These are phyloP conservation scores for Glomeris marginata DNA, from an alignment of 2,888 invertebrate species.

Conservation along the genomic window DNA sequence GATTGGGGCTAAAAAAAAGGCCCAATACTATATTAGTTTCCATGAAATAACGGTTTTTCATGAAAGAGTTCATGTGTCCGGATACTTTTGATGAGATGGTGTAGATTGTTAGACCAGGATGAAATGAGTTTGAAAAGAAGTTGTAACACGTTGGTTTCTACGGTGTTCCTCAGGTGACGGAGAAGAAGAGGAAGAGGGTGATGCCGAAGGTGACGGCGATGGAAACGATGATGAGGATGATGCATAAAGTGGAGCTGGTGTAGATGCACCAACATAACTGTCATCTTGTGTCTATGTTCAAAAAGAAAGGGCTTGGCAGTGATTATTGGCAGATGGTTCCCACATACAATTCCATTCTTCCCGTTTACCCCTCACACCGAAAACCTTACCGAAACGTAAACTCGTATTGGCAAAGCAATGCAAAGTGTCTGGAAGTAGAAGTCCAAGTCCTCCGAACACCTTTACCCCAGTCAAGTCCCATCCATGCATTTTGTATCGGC, in stretches of 20 bases:
- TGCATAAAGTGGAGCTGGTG: slow-evolving; percentile 13
- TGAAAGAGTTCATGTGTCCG: too few relatives aligned
- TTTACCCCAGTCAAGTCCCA: too few relatives aligned
- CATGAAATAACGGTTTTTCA: too few relatives aligned
- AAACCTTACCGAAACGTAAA: too few relatives aligned
- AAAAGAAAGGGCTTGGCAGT: slow-evolving; percentile 11
- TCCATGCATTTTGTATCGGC: background rate
- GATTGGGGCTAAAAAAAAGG: too few relatives aligned
- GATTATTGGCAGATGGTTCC: slow-evolving; percentile 9
- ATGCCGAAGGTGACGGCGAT: slow-evolving; percentile 15
- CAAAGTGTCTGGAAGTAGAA: too few relatives aligned
- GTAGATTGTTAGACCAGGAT: background rate
- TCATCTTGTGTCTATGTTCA: slow-evolving; percentile 13
- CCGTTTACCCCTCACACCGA: background rate
- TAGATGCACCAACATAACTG: slow-evolving; percentile 2
- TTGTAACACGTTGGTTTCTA: too few relatives aligned
- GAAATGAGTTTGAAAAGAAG: background rate
- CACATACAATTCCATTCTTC: background rate
- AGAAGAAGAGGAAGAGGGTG: slow-evolving; percentile 16
- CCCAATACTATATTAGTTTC: too few relatives aligned
- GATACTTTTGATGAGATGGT: slow-evolving; percentile 2
- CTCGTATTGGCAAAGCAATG: too few relatives aligned
- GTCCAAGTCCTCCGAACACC: too few relatives aligned
- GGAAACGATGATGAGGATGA: slow-evolving; percentile 15
- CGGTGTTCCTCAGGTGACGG: slow-evolving; percentile 12